Base-by-base conservation (phyloP, 2,113 vertebrate genomes). In the Mormyrus iriodes region DNA sequence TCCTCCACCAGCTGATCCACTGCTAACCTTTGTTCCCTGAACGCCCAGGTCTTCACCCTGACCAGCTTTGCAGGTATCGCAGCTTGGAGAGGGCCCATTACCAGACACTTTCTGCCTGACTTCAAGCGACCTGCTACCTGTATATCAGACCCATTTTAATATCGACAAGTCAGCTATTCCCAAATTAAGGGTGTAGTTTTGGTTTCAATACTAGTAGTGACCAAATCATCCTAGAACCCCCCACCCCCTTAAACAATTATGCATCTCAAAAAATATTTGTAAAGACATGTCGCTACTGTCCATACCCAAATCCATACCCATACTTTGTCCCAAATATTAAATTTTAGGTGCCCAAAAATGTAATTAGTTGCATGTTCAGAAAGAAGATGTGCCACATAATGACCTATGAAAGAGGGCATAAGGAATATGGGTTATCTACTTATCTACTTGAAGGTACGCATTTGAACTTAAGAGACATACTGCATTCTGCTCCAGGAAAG, bases 1-100 rank as follows among this genome's bases (percentile, higher is more conserved):
- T 87, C 58, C 35, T 27, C 44, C 69, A 58, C 61, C 89, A 86
- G 51, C 86, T 52, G 44, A 69, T 86, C 55, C 84, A 76, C 52
- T 76, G 51, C 65, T 76, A n/a, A n/a, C 51, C 49, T 52, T 49
- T 7, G n/a, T 19, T 53, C 46, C 49, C 35, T 87, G 58, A 73
- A 35, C 5, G 3, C 58, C 27, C 24, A 76, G 31, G 31, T 7
- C 35, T 76, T 76, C 27, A 39, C 73, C 73, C 73, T 76, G 12
- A 69, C 19, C 31, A 17, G 35, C 35, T 19, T 39, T 19, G 5
- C 6, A 76, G 13, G 12, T 7, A 42, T 76, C 15, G 69, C 35
- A 19, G 69, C 35, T 42, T 76, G 15, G 15, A 76, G 35, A 39
- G 0, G 15, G 4, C 15, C 15, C 12, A 27, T 13, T 35, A 39